Base-by-base conservation (phyloP, 2,888 invertebrate genomes). In the Platynereis dumerilii region DNA sequence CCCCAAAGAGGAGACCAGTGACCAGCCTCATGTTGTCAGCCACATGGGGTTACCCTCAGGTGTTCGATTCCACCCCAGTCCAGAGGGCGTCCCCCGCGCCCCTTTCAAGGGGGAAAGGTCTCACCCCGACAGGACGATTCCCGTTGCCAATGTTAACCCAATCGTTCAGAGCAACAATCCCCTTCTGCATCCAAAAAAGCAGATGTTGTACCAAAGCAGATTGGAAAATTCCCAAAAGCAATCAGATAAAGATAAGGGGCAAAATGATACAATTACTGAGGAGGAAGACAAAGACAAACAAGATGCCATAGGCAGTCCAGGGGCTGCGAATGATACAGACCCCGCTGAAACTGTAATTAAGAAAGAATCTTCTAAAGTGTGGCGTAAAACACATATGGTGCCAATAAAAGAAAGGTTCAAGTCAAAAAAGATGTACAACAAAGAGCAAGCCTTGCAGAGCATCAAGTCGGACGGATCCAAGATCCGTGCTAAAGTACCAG, bases 61-160 rank as follows among this genome's bases (percentile, higher is more conserved):
- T 5, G 34, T 34, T 5, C 34, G 34, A 34, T 34, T 34, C 34
- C 34, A 34, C 34, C 34, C 34, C 7, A 34, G 34, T 48, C 48
- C 48, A 5, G 22, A n/a, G 48, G 48, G 48, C 7, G 22, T 48
- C 7, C n/a, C 20, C 7, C 48, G n/a, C 7, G n/a, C n/a, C 17
- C 48, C 48, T 5, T 48, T 48, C 22, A n/a, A 48, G 48, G 22
- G 48, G n/a, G 48, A 48, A 22, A 3, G 22, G n/a, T 22, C 48
- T 5, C n/a, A 22, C 48, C 48, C n/a, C 22, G 48, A n/a, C 26
- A 55, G 26, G 27, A 61, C 29, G 34, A 54, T 22, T 5, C 61
- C 61, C 2, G 61, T 61, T 29, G 61, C 61, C 20, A 61, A 61
- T 39, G 61, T 61, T n/a, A 61, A 61, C 26, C 61, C 61, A 22